A percentile compares a stretch with the other conserved stretches of the same genome.
phyloP scores from a whole-genome alignment of 2,113 vertebrate genomes.

The Condylura cristata region DNA sequence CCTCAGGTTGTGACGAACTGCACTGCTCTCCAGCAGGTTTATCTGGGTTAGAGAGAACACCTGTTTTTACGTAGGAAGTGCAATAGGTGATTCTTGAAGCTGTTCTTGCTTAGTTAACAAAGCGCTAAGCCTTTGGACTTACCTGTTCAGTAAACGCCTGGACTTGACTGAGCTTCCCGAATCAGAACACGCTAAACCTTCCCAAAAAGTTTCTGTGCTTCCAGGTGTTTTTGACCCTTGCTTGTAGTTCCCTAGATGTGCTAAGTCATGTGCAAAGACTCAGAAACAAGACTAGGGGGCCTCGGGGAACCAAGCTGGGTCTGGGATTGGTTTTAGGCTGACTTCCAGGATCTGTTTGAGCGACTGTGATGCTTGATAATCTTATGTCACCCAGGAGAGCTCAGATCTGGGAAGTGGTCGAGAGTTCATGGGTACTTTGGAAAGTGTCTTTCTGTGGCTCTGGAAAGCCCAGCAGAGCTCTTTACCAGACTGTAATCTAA shows the following conservation, averaged over 20 bases:
- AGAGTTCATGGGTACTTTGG: not conserved
- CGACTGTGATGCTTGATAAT: not conserved
- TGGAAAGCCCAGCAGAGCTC: not conserved
- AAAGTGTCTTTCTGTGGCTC: not conserved
- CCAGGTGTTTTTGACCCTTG: not conserved
- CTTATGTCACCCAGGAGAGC: not conserved
- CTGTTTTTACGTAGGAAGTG: not conserved
- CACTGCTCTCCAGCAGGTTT: not conserved
- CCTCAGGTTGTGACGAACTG: not conserved
- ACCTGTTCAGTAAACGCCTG: not conserved
- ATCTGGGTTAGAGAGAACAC: not conserved
- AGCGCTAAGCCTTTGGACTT: not conserved
- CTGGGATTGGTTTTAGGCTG: not conserved
- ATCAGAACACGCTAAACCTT: not conserved
- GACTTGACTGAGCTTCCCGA: not conserved
- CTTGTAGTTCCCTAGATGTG: not conserved
- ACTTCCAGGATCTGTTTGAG: not conserved
- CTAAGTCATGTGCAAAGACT: not conserved
- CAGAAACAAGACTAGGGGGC: not conserved
- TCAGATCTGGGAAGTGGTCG: not conserved
- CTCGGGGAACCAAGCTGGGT: not conserved
- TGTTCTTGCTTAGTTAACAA: not conserved
- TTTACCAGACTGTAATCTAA: not conserved
- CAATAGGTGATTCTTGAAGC: not conserved
- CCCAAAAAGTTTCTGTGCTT: not conserved